Evolutionary conservation across 2,888 invertebrate genomes (phyloP).

Genomic region (Cylloceria caligata): DNA sequence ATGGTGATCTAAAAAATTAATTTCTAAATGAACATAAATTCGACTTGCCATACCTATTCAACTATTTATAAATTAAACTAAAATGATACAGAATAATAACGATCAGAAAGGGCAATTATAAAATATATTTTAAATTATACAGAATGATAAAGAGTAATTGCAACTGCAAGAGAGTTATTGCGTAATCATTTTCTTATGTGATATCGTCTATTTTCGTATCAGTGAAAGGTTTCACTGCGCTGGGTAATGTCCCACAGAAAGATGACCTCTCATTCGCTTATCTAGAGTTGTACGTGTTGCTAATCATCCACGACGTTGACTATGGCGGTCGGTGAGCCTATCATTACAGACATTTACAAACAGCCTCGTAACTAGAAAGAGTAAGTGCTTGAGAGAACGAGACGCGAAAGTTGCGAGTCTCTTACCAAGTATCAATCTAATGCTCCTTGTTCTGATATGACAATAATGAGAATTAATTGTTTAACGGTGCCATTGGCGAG

Average conservation of each 20-base stretch:
- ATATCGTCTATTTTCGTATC: not conserved
- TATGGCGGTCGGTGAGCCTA: not conserved
- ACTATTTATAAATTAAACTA: too few relatives aligned
- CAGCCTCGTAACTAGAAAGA: not conserved
- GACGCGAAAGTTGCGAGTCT: not conserved
- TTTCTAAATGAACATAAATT: too few relatives aligned
- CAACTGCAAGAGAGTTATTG: not conserved
- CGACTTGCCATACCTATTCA: too few relatives aligned
- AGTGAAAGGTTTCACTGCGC: not conserved
- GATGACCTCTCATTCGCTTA: slow-evolving; percentile 27
- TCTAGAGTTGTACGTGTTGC: not conserved
- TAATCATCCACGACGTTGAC: not conserved
- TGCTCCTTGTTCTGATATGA: too few relatives aligned
- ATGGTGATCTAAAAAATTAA: too few relatives aligned
- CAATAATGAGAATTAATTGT: not conserved
- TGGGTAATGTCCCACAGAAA: not conserved
- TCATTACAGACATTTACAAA: not conserved
- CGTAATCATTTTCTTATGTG: not conserved
- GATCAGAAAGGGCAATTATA: too few relatives aligned
- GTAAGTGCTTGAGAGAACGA: not conserved
- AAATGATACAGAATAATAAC: too few relatives aligned
- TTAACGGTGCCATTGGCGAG: not conserved
- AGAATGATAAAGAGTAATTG: not conserved
- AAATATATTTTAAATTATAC: not conserved
- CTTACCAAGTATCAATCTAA: not conserved